These are phyloP conservation scores for Leptocoma aspasia DNA, from an alignment of 2,113 vertebrate species.

Conservation along the genomic window DNA sequence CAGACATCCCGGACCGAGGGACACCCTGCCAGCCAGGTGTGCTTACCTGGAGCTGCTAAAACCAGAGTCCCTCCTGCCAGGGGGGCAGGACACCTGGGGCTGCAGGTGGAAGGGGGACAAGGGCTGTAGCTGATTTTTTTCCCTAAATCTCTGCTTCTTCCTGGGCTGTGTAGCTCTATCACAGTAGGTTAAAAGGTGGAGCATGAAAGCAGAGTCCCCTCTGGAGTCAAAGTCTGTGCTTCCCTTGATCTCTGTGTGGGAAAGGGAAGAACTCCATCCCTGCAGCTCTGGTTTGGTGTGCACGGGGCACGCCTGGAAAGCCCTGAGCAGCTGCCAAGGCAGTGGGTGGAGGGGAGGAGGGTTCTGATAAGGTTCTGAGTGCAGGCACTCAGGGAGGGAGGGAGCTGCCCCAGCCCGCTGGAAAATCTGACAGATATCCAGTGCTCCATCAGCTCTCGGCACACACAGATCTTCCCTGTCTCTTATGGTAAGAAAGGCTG, in stretches of 20 bases:
- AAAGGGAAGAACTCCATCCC: not conserved
- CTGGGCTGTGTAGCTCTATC: fast-evolving
- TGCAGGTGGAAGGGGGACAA: not conserved
- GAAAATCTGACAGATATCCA: not conserved
- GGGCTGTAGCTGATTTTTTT: not conserved
- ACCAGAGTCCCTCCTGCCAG: not conserved
- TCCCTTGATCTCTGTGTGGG: not conserved
- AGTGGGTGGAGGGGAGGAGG: not conserved
- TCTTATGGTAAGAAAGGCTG: not conserved
- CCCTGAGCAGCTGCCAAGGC: not conserved
- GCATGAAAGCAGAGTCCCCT: not conserved
- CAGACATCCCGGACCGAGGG: fast-evolving
- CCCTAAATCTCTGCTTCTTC: not conserved
- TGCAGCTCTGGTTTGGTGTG: not conserved
- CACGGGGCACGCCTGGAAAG: not conserved
- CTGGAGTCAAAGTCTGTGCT: not conserved
- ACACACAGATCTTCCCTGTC: not conserved
- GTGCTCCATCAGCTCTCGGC: not conserved
- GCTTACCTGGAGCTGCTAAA: not conserved
- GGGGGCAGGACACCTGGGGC: not conserved
- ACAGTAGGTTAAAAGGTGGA: not conserved
- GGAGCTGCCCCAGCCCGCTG: not conserved
- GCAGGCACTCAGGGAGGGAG: not conserved
- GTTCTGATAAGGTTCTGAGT: not conserved
- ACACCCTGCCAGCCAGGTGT: not conserved